phyloP scores from a whole-genome alignment of 1,140 invertebrate genomes.

The Drosophila pseudoobscura region DNA sequence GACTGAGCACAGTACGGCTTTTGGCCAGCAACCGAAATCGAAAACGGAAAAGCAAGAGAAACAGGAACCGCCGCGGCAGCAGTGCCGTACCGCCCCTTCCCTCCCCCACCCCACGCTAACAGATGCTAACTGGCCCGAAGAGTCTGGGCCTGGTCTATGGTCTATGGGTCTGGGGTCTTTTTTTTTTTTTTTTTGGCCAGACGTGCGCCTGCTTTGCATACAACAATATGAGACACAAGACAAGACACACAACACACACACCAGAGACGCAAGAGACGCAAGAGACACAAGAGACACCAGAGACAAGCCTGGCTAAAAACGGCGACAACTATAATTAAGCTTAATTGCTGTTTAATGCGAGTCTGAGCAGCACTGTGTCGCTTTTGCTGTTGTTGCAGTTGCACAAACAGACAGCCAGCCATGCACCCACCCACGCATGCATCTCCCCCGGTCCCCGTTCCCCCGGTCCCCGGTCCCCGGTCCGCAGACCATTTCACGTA shows the following conservation, averaged over 20 bases:
- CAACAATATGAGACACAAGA: slow-evolving; percentile 64
- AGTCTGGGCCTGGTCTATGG: slow-evolving; percentile 35
- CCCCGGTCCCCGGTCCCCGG: too few relatives aligned
- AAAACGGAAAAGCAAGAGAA: slow-evolving; percentile 50
- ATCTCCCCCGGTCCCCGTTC: too few relatives aligned
- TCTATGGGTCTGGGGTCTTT: slow-evolving; percentile 19
- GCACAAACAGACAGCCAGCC: slow-evolving; percentile 30
- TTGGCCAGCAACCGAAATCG: slow-evolving; percentile 35
- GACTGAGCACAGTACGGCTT: background rate
- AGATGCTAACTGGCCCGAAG: slow-evolving; percentile 64
- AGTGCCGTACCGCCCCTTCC: background rate
- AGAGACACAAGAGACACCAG: slow-evolving; percentile 37
- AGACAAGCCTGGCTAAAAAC: slow-evolving; percentile 74
- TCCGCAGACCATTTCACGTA: slow-evolving; percentile 35
- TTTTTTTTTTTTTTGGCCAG: slow-evolving; percentile 38
- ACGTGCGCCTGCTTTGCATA: slow-evolving; percentile 73
- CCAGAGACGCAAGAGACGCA: slow-evolving; percentile 28
- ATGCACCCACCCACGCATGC: too few relatives aligned
- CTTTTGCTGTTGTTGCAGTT: slow-evolving; percentile 28
- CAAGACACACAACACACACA: slow-evolving; percentile 57
- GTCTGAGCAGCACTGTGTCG: slow-evolving; percentile 42
- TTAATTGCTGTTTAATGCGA: slow-evolving; percentile 81
- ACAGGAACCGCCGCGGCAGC: slow-evolving; percentile 63
- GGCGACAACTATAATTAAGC: slow-evolving; percentile 82
- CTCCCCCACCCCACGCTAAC: slow-evolving; percentile 2